Evolutionary conservation across 2,888 invertebrate species (phyloP).

Genomic region (Scotopteryx bipunctaria): DNA sequence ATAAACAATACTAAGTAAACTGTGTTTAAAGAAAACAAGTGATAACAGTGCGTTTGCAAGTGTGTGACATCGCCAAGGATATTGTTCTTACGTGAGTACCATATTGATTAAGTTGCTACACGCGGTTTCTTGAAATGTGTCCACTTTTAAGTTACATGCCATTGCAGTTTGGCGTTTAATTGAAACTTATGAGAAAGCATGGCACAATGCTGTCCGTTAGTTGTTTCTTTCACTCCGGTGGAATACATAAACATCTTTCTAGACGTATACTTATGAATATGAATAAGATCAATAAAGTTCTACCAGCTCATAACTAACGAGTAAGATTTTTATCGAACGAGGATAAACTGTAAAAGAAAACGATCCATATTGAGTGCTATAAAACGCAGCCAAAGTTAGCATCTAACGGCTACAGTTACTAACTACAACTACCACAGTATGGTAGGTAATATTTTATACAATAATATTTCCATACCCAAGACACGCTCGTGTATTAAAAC

Average conservation of each 20-base stretch:
- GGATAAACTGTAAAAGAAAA: no score
- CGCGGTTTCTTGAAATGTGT: slow-evolving; percentile 17
- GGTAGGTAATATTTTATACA: no score
- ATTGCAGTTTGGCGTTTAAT: slow-evolving; percentile 45
- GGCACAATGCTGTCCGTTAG: slow-evolving; percentile 33
- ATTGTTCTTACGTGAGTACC: slow-evolving; percentile 42
- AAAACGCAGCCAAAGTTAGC: no score
- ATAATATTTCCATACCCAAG: no score
- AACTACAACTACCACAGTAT: no score
- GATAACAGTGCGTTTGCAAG: slow-evolving; percentile 47
- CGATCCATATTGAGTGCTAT: no score
- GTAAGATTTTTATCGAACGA: no score
- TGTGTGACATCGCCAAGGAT: slow-evolving; percentile 49
- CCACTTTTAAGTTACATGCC: slow-evolving; percentile 8
- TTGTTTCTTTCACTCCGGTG: not conserved
- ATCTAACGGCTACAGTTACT: no score
- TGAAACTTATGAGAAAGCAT: slow-evolving; percentile 55
- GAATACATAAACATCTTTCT: not conserved
- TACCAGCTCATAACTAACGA: no score
- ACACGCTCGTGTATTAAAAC: no score
- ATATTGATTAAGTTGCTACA: slow-evolving; percentile 42
- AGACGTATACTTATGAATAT: slow-evolving; percentile 1
- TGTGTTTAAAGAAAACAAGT: slow-evolving; percentile 46
- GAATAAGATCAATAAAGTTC: not conserved
- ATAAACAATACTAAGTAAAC: slow-evolving; percentile 26